Evolutionary conservation across 1,140 invertebrate genomes (phyloP), one percentile per base, ranked within the genome.

Genomic region (Atta texana): DNA sequence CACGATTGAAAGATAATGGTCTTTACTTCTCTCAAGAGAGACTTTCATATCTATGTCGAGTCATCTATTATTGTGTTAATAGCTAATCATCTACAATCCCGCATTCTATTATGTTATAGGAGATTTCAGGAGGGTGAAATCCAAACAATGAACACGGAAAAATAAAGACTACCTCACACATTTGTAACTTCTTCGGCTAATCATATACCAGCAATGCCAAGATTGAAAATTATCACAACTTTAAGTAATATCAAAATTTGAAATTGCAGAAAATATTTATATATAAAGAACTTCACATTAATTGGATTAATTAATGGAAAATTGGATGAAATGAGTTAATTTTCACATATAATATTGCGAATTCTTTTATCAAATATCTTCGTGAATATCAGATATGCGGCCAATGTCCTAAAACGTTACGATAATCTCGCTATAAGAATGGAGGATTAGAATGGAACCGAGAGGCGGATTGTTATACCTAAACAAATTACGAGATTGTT

Each of bases 401-500:
- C 6, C 28, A 12, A 59, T 82, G 55, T 31, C 39, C 28, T 28
- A 57, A 77, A 31, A 77, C 14, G 59, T 39, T 7, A 14, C 31
- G 10, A 78, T 14, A 44, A 77, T 85, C 31, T 66, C 21, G 31
- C 61, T 28, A 34, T 21, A 34, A 34, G 64, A 14, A 18, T 28
- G 71, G 72, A 44, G 39, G 39, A 82, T 82, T 82, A 82, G 68
- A 44, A 61, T 34, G 24, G 39, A n/a, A n/a, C 0, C 18, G 18
- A 24, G 24, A 49, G 39, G 89, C 86, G 90, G 93, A 94, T 95
- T 94, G 93, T 94, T 94, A 95, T 94, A 93, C 92, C 93, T 95
- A 95, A 95, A 95, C 93, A 95, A 95, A 95, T 94, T 92, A 90
- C 87, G 87, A 81, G 93, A 94, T 95, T 95, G 93, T 95, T 95